Conservation (phyloP, 2,888 invertebrate genomes). For the Drosophila nigricruria region DNA sequence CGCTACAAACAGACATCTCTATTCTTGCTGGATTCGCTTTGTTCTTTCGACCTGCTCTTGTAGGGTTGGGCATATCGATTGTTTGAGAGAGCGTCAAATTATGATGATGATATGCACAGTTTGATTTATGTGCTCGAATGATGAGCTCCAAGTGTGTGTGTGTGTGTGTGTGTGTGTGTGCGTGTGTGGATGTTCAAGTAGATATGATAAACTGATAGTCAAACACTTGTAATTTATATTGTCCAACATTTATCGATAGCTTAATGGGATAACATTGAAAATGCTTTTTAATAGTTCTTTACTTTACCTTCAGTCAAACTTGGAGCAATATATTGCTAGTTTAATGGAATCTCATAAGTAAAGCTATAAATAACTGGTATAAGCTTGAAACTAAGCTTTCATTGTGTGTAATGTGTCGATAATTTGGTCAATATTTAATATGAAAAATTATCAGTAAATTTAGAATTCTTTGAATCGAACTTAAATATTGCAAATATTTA, state of each 20-base stretch:
- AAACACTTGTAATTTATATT: not conserved
- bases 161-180: too few species aligned
- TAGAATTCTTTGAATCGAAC: not conserved
- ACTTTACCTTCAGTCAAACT: too few species aligned
- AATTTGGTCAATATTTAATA: not conserved
- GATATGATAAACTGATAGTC: slow-evolving; percentile 17
- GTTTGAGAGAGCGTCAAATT: slow-evolving; percentile 45
- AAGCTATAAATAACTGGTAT: not conserved
- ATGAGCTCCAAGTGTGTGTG: not conserved
- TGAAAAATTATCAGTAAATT: not conserved
- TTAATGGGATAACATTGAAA: not conserved
- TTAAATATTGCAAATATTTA: not conserved
- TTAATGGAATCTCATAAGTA: not conserved
- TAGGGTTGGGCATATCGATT: slow-evolving; percentile 66
- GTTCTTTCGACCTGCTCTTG: slow-evolving; percentile 29
- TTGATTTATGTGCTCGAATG: slow-evolving; percentile 49
- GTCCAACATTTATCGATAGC: not conserved
- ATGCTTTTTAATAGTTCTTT: not conserved
- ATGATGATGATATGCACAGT: slow-evolving; percentile 46
- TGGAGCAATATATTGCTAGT: not conserved
- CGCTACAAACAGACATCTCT: slow-evolving; percentile 31
- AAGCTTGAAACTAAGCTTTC: not conserved
- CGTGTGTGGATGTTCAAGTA: slow-evolving; percentile 1
- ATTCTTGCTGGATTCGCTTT: slow-evolving; percentile 50
- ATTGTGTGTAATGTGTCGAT: not conserved